phyloP scores from a whole-genome alignment of 2,888 invertebrate genomes.

The Eristalis tenax region DNA sequence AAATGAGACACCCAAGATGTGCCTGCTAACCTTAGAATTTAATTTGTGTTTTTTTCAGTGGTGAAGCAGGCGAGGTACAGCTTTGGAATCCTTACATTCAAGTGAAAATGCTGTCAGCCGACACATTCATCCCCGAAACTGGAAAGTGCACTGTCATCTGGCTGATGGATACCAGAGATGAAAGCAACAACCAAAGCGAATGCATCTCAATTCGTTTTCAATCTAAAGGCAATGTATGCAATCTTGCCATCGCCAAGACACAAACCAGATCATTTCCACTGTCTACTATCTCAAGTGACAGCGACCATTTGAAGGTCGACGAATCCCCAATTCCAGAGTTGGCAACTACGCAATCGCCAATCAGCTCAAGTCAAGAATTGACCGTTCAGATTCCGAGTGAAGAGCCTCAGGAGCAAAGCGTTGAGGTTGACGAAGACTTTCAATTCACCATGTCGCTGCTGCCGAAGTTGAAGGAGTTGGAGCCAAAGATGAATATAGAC shows the following conservation, averaged over 20 bases:
- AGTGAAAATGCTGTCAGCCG: not conserved
- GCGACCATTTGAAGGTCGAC: not conserved
- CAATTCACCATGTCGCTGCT: conserved; percentile 10
- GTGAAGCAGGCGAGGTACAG: no score
- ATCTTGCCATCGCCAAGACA: not conserved
- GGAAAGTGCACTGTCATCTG: not conserved
- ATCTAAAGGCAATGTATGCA: not conserved
- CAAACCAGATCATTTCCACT: not conserved
- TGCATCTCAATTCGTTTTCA: conserved; percentile 1
- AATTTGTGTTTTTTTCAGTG: no score
- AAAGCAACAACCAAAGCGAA: not conserved
- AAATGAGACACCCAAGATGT: no score
- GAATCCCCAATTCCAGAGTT: not conserved
- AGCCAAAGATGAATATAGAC: not conserved
- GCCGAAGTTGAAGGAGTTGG: not conserved
- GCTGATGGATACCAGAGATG: not conserved
- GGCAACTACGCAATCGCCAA: not conserved
- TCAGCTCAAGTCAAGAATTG: not conserved
- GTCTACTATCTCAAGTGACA: not conserved
- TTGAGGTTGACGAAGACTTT: not conserved
- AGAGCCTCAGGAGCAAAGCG: not conserved
- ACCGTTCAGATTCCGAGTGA: no score
- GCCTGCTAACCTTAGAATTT: not conserved
- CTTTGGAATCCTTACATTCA: not conserved
- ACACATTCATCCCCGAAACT: not conserved